Evolutionary conservation across 2,113 vertebrate genomes (phyloP).

Genomic region (Strigops habroptila): DNA sequence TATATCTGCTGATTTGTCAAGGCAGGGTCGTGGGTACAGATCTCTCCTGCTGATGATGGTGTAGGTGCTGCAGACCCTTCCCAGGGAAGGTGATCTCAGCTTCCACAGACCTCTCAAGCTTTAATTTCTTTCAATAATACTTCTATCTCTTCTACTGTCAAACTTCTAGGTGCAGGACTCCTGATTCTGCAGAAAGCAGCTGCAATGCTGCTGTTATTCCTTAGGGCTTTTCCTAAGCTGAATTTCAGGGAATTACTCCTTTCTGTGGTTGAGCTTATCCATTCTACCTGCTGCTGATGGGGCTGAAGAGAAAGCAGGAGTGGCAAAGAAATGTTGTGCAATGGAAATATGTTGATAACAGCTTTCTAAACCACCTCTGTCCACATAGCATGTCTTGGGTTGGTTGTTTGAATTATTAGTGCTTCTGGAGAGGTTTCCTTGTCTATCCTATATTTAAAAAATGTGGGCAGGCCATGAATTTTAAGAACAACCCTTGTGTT

Average conservation of each 20-base stretch:
- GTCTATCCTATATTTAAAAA: constrained; percentile 36
- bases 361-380: not conserved
- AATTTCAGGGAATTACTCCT: not conserved
- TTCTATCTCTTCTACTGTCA: not conserved
- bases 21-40: not conserved
- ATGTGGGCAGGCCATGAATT: constrained; percentile 18
- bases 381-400: not conserved
- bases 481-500: not conserved
- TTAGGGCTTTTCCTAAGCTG: not conserved
- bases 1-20: not conserved
- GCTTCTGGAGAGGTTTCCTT: constrained; percentile 1
- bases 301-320: not conserved
- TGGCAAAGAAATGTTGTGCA: not conserved
- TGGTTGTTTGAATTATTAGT: not conserved
- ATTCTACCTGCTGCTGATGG: not conserved
- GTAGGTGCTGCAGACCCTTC: not conserved
- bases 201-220: not conserved
- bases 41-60: not conserved
- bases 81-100: not conserved
- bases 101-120: not conserved
- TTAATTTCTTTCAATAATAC: not conserved
- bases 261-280: not conserved
- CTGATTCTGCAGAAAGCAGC: not conserved
- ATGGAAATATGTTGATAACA: not conserved
- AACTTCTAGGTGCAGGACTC: not conserved